These are phyloP conservation scores for Jordanella pulchra DNA, from an alignment of 2,797 vertebrate genomes.

Conservation along the genomic window DNA sequence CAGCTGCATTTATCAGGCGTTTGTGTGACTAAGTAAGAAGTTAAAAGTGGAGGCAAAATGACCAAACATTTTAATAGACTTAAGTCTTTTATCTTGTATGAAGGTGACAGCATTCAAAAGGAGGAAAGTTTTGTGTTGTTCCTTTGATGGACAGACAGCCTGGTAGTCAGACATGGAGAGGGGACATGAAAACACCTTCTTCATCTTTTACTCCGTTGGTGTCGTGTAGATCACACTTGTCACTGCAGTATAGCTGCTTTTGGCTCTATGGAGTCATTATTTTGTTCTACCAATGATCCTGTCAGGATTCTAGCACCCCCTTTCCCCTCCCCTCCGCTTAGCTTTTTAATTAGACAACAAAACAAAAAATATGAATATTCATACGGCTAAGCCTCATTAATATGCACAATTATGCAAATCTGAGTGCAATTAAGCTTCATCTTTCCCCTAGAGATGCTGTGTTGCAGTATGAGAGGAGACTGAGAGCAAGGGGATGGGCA, in stretches of 20 bases:
- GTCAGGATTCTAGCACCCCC: constrained; percentile 70
- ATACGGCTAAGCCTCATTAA: constrained; percentile 86
- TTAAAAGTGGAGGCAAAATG: too few relatives aligned
- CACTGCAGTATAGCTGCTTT: constrained; percentile 76
- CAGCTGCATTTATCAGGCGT: neutral
- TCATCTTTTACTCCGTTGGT: constrained; percentile 71
- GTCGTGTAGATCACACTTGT: constrained; percentile 77
- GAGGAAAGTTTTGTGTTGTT: constrained; percentile 35
- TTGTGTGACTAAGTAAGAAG: neutral
- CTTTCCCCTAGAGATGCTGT: constrained; percentile 77
- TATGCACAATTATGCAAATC: constrained; percentile 99
- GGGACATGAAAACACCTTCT: constrained; percentile 65
- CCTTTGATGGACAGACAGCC: constrained; percentile 59
- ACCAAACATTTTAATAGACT: too few relatives aligned
- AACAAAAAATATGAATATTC: constrained; percentile 94
- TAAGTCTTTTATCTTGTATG: constrained; percentile 19
- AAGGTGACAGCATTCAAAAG: constrained; percentile 21
- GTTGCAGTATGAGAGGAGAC: constrained; percentile 67
- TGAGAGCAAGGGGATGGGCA: constrained; percentile 66
- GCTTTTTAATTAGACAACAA: constrained; percentile 93
- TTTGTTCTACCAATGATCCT: constrained; percentile 79
- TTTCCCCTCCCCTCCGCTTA: constrained; percentile 53
- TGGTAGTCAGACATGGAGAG: constrained; percentile 64
- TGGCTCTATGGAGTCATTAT: constrained; percentile 75
- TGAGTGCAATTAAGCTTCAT: constrained; percentile 89